Conservation (phyloP, 2,888 invertebrate species). For the Ferrisia virgata region DNA sequence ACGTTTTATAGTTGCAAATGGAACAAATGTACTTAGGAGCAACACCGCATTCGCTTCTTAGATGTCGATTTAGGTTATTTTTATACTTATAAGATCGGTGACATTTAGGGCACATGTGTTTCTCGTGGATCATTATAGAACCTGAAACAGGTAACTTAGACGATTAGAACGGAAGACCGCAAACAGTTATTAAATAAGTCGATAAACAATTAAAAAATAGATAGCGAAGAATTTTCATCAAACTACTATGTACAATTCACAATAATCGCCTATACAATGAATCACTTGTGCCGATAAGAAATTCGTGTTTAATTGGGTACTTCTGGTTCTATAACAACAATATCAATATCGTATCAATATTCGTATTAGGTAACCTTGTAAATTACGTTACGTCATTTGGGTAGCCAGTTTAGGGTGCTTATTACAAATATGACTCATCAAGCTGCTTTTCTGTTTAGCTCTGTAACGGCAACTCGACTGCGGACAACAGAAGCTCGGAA, state of each 20-base stretch:
- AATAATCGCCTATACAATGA: background rate
- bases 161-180: background rate
- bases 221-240: no score
- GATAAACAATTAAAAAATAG: no score
- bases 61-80: conserved; percentile 43
- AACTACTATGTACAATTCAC: background rate
- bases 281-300: background rate
- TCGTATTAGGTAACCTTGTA: background rate
- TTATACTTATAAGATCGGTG: conserved; percentile 45
- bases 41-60: conserved; percentile 48
- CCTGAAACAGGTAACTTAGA: background rate
- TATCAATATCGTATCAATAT: no score
- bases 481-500: conserved; percentile 50
- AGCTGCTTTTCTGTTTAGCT: conserved; percentile 6
- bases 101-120: conserved; percentile 44
- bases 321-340: no score
- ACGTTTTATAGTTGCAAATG: conserved; percentile 41
- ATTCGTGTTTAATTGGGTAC: no score
- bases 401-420: background rate
- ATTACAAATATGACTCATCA: background rate
- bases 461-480: background rate
- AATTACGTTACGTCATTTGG: background rate
- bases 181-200: no score
- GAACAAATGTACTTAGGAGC: conserved; percentile 45
- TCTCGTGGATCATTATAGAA: background rate